A percentile compares a stretch with the other conserved stretches of the same genome.
Conservation (phyloP, 2,113 vertebrate genomes). For the Amphilophus citrinellus region DNA sequence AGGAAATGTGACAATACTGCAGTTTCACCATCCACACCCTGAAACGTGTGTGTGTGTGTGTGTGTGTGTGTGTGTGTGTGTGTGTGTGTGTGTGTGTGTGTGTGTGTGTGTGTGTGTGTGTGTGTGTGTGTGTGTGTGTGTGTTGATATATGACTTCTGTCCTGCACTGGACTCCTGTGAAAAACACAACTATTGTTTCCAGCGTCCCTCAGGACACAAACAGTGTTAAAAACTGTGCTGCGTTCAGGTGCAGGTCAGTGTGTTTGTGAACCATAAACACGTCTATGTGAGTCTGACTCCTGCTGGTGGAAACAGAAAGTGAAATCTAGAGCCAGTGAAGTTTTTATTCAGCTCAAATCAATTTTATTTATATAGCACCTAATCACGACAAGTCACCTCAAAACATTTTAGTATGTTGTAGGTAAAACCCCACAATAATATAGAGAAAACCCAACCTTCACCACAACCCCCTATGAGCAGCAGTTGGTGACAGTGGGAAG, state of each 20-base stretch:
- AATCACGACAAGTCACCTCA: neutral
- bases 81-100: neutral
- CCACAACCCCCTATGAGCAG: too few species aligned
- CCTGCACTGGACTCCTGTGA: conserved; percentile 43
- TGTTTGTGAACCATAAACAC: neutral
- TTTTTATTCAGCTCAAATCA: neutral
- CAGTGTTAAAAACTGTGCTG: neutral
- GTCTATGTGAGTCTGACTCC: neutral
- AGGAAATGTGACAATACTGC: conserved; percentile 58
- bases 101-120: too few species aligned
- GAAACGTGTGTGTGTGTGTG: too few species aligned
- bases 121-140: neutral
- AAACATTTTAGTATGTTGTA: neutral
- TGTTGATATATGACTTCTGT: conserved; percentile 59
- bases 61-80: too few species aligned
- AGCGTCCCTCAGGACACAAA: conserved; percentile 27
- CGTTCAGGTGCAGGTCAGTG: conserved; percentile 34
- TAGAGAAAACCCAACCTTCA: too few species aligned
- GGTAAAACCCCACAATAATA: neutral
- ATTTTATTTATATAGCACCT: neutral
- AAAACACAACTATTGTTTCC: conserved; percentile 63
- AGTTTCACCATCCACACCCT: conserved; percentile 45
- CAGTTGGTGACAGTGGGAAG: too few species aligned
- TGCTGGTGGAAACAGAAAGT: neutral
- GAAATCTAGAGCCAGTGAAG: neutral